A percentile compares a stretch with the other conserved stretches of the same genome.
These are phyloP conservation scores for Bettongia penicillata DNA, from an alignment of 2,113 vertebrate species.

Conservation along the genomic window DNA sequence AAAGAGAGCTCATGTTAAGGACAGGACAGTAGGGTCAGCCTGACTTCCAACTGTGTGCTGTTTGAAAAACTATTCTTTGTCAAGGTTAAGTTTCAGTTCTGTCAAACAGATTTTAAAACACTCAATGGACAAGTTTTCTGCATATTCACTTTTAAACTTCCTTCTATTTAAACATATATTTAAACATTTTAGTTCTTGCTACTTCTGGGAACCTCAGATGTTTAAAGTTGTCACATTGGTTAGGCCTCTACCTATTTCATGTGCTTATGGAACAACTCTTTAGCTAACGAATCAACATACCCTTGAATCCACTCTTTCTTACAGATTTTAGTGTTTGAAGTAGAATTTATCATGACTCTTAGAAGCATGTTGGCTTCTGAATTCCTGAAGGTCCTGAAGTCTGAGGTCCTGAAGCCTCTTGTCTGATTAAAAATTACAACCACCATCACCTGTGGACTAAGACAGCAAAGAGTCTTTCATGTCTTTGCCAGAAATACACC, in stretches of 20 bases:
- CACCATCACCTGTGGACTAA: neutral
- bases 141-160: neutral
- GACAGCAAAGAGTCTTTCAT: neutral
- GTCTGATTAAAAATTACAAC: neutral
- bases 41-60: neutral
- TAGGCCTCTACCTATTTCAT: neutral
- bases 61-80: neutral
- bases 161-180: neutral
- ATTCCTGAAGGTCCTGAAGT: no score
- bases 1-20: neutral
- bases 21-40: neutral
- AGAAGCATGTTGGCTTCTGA: neutral
- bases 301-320: neutral
- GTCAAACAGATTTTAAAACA: neutral
- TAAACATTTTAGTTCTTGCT: neutral
- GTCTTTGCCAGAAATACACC: neutral
- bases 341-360: neutral
- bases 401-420: neutral
- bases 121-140: neutral
- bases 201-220: neutral
- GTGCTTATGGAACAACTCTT: neutral
- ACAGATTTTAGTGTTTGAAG: neutral
- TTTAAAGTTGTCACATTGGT: neutral
- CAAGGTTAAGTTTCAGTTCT: neutral
- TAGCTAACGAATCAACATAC: neutral